Conservation (phyloP, 2,113 vertebrate genomes). For the Sebastes fasciatus region DNA sequence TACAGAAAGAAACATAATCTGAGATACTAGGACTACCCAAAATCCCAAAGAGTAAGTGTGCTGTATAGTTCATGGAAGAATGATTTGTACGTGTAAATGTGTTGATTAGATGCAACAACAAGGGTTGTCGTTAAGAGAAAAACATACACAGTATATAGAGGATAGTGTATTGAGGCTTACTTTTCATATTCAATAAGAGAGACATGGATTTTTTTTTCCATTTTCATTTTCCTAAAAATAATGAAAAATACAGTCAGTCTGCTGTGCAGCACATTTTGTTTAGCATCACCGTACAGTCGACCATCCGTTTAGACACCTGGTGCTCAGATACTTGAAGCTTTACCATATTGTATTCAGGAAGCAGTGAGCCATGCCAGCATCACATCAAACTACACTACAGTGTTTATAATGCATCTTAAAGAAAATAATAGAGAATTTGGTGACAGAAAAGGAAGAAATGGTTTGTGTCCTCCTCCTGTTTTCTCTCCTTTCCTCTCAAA, state of each 20-base stretch:
- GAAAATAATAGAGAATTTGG: not conserved
- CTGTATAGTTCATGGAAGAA: not conserved
- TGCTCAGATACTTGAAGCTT: not conserved
- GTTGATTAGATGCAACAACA: not conserved
- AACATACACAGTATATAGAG: not conserved
- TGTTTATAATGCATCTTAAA: not conserved
- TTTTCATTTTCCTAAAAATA: not conserved
- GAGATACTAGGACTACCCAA: not conserved
- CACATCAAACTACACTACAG: not conserved
- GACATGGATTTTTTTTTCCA: not conserved
- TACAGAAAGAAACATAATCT: not conserved
- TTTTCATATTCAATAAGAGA: not conserved
- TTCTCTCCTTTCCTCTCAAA: not conserved
- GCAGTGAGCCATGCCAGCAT: not conserved
- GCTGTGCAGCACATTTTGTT: slow-evolving; percentile 10
- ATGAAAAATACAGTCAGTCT: not conserved
- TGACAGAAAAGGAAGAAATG: not conserved
- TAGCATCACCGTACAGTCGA: not conserved
- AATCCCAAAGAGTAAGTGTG: not conserved
- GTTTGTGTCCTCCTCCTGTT: not conserved
- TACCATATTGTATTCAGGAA: slow-evolving; percentile 14
- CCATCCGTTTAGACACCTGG: slow-evolving; percentile 23
- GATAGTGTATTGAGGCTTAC: not conserved
- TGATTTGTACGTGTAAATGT: not conserved
- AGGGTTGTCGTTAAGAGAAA: not conserved